Evolutionary conservation across 2,797 vertebrate species (phyloP).

Genomic region (Phataginus tricuspis): DNA sequence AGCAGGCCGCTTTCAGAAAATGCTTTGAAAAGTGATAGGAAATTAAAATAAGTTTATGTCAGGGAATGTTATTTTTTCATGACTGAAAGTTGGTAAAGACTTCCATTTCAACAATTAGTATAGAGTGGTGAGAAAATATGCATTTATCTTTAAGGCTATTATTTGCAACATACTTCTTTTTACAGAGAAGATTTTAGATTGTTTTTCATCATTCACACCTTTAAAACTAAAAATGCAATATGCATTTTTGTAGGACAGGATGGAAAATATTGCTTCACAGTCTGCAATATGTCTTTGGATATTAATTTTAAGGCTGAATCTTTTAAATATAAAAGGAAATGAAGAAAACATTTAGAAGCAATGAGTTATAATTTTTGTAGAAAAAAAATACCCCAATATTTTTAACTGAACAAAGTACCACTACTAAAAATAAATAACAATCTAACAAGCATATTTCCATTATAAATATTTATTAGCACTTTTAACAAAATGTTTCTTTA

Average conservation of each 20-base stretch:
- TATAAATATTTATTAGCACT: neutral
- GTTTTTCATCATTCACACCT: neutral
- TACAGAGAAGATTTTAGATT: neutral
- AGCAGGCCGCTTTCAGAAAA: neutral
- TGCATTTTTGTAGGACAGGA: neutral
- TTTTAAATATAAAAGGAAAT: neutral
- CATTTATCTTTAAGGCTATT: neutral
- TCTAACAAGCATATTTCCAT: neutral
- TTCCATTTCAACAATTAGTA: neutral
- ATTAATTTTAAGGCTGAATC: neutral
- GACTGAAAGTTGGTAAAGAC: neutral
- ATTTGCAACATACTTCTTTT: neutral
- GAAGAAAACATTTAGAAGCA: neutral
- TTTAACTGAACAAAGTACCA: neutral
- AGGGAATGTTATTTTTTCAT: neutral
- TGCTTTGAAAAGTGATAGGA: neutral
- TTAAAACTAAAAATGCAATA: neutral
- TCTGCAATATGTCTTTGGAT: neutral
- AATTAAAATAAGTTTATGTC: neutral
- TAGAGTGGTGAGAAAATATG: neutral
- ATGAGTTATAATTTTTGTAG: neutral
- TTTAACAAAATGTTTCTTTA: neutral
- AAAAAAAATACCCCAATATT: neutral
- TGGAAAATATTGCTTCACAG: neutral
- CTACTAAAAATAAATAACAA: neutral